A percentile compares a stretch with the other conserved stretches of the same genome.
Conservation (phyloP, 2,888 invertebrate species). For the Lepidonotus clava region DNA sequence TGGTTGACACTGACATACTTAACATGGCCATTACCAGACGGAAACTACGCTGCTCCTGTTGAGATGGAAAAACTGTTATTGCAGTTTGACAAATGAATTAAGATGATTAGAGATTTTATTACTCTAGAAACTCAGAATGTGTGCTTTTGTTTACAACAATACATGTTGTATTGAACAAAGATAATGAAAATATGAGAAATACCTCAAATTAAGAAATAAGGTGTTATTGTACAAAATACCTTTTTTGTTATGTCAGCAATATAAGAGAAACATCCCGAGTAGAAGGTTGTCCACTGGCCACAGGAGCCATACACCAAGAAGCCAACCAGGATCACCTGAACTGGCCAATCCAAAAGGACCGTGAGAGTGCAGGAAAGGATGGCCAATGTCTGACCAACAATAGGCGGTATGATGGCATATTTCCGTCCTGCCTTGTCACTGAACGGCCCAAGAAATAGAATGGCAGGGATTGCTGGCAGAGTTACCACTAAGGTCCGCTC, state of each 20-base stretch:
- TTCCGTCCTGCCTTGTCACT: slow-evolving; percentile 10
- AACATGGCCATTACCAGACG: neutral
- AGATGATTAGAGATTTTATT: too few species aligned
- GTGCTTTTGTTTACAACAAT: too few species aligned
- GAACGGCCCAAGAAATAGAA: neutral
- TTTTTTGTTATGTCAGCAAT: neutral
- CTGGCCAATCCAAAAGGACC: neutral
- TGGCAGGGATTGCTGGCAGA: neutral
- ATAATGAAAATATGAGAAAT: too few species aligned
- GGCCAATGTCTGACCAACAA: neutral
- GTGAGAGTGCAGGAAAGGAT: neutral
- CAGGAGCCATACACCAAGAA: neutral
- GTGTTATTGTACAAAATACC: too few species aligned
- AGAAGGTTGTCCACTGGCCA: neutral
- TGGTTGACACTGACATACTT: neutral
- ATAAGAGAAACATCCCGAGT: neutral
- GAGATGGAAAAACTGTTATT: too few species aligned
- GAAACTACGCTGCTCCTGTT: neutral
- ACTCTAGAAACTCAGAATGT: too few species aligned
- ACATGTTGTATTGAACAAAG: too few species aligned
- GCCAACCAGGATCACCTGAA: neutral
- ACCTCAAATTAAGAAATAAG: too few species aligned
- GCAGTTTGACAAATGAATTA: too few species aligned
- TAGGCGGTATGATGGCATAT: neutral
- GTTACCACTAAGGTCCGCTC: neutral